Conservation (phyloP, 2,113 vertebrate species). For the Tonatia bakeri region DNA sequence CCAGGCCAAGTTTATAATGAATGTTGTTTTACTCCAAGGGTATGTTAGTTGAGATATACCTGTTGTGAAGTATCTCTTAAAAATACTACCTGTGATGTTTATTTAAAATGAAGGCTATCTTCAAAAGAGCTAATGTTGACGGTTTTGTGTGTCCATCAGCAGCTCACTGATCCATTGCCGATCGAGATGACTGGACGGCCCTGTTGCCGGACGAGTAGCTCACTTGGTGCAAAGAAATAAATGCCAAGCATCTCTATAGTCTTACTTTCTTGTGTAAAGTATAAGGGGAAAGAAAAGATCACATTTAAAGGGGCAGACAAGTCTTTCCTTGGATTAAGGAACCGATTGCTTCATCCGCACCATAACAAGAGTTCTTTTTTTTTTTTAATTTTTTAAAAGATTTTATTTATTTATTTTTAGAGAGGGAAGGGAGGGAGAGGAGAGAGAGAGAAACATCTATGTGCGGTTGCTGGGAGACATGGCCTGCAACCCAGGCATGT, state of each 20-base stretch:
- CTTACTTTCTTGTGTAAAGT: not conserved
- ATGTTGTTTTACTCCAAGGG: not conserved
- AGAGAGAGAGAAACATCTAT: no score
- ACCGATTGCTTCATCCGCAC: not conserved
- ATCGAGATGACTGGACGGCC: not conserved
- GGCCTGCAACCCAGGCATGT: no score
- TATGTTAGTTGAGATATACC: not conserved
- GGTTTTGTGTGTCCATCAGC: not conserved
- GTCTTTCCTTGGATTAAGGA: not conserved
- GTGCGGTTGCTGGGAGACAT: no score
- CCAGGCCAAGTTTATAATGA: not conserved
- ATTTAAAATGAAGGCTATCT: not conserved
- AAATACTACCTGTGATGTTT: not conserved
- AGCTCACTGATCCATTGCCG: conserved; percentile 7
- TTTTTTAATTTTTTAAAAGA: no score
- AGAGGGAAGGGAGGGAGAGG: no score
- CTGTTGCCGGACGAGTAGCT: not conserved
- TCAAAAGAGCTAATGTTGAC: not conserved
- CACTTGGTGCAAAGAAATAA: conserved; percentile 16
- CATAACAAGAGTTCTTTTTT: no score
- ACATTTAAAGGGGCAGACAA: not conserved
- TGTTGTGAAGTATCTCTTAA: not conserved
- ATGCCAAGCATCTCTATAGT: not conserved
- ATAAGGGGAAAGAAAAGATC: not conserved
- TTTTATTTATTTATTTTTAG: no score